phyloP scores from a whole-genome alignment of 2,113 vertebrate genomes.

The Lophochroa leadbeateri region DNA sequence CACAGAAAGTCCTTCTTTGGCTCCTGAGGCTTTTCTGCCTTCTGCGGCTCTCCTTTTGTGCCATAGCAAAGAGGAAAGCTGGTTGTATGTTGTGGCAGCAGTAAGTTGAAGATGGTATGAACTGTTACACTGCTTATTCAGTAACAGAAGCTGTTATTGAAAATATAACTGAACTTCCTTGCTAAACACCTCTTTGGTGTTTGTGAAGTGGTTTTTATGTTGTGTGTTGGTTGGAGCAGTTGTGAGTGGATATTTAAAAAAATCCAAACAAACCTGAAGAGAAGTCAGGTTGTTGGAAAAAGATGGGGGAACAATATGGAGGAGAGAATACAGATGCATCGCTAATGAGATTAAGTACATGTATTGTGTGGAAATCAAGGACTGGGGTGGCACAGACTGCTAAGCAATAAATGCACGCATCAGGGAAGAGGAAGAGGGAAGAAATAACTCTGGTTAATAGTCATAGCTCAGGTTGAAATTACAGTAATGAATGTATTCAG shows the following conservation, averaged over 20 bases:
- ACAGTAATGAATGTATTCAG: background rate
- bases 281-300: background rate
- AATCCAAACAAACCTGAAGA: background rate
- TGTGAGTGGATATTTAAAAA: background rate
- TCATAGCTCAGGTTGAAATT: background rate
- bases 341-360: background rate
- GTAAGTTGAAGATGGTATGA: background rate
- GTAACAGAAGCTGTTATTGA: background rate
- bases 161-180: background rate
- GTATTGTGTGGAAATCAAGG: background rate
- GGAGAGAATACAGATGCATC: background rate
- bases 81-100: background rate
- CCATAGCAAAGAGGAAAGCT: no score
- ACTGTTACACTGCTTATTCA: background rate
- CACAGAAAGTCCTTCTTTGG: no score
- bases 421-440: background rate
- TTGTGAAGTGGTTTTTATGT: background rate
- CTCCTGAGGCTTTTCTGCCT: no score
- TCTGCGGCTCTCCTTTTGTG: no score
- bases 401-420: background rate
- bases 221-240: background rate
- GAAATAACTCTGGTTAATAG: background rate
- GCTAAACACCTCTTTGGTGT: background rate
- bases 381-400: background rate
- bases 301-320: background rate